phyloP scores from a whole-genome alignment of 2,888 invertebrate genomes.

The Camptogramma bilineatum region DNA sequence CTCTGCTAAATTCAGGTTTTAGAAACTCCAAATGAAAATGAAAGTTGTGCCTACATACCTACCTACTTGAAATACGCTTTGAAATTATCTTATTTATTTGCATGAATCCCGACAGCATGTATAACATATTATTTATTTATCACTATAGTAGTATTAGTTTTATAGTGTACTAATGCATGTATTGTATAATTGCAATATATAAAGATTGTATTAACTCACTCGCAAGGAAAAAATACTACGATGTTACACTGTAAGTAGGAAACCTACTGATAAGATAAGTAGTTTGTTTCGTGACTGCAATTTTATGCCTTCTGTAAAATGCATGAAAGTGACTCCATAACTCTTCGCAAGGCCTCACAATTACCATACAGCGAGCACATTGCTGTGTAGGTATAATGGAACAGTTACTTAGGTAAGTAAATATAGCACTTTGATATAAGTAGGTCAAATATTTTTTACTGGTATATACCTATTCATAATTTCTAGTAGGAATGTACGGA shows the following conservation, averaged over 20 bases:
- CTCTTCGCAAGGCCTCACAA: conserved; percentile 31
- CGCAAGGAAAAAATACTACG: not conserved
- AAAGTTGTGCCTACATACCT: too few species aligned
- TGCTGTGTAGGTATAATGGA: conserved; percentile 10
- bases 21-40: too few species aligned
- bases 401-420: conserved; percentile 9
- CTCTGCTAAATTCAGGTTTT: too few species aligned
- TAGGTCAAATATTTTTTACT: conserved; percentile 10
- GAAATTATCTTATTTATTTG: too few species aligned
- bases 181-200: too few species aligned
- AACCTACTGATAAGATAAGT: conserved; percentile 21
- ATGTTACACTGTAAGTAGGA: conserved; percentile 1
- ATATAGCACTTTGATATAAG: conserved; percentile 11
- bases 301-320: conserved; percentile 26
- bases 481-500: not conserved
- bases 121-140: too few species aligned
- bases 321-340: conserved; percentile 34
- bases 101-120: too few species aligned
- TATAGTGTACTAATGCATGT: too few species aligned
- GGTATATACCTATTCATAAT: not conserved
- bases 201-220: not conserved
- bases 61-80: too few species aligned
- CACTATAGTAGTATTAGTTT: too few species aligned
- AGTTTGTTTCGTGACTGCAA: conserved; percentile 30
- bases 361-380: conserved; percentile 30